phyloP scores from a whole-genome alignment of 2,797 vertebrate species.

The Platyrinchus mystaceus region DNA sequence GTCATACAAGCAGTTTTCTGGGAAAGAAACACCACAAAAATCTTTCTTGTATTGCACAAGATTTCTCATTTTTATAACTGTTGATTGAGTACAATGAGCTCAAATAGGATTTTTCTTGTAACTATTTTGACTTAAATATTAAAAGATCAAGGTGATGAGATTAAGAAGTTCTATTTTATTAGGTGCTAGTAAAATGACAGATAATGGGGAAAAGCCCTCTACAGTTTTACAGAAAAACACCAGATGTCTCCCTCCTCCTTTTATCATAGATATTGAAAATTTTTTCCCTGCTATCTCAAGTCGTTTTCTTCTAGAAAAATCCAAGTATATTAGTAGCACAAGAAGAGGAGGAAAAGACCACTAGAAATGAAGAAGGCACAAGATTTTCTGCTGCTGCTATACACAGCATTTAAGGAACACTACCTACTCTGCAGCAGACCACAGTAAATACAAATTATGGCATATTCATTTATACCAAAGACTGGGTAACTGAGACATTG shows the following conservation, averaged over 20 bases:
- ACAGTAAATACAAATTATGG: not conserved
- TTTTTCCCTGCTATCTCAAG: not conserved
- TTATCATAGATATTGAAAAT: not conserved
- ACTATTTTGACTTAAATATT: not conserved
- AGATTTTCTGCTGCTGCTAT: not conserved
- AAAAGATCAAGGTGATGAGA: not conserved
- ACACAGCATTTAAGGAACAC: not conserved
- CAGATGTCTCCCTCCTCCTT: slow-evolving; percentile 60
- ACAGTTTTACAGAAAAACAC: slow-evolving; percentile 33
- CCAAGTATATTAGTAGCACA: not conserved
- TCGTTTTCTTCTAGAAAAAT: not conserved
- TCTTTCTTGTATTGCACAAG: not conserved
- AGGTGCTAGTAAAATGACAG: not conserved
- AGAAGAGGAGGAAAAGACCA: not conserved
- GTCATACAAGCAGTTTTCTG: not conserved
- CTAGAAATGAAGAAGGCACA: not conserved
- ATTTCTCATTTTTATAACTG: not conserved
- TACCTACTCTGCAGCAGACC: not conserved
- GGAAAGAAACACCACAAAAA: not conserved
- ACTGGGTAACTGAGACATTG: not conserved
- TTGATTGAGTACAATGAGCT: not conserved
- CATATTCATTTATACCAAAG: not conserved
- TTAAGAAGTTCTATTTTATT: not conserved
- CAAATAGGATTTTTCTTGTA: not conserved
- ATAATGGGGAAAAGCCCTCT: not conserved